Base-by-base conservation (phyloP, 2,888 invertebrate genomes). In the Catocala sponsa region DNA sequence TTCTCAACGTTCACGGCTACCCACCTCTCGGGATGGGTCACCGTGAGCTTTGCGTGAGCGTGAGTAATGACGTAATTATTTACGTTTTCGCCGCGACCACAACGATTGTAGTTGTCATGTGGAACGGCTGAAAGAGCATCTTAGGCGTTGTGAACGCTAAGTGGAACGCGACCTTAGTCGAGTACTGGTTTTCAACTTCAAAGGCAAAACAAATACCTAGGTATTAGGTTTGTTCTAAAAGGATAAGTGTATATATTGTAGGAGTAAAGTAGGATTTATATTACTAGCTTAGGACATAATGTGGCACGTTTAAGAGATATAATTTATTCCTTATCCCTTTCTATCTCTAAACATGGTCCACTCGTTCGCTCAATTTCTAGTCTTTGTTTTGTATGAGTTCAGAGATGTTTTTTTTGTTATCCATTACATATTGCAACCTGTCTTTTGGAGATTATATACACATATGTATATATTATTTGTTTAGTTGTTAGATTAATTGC, bases 281-380 rank as follows among this genome's bases (percentile, higher is more conserved):
- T 70, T 52, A 65, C 25, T 68, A 77, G 64, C 51, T 54, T 72
- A 75, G 49, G 59, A 53, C n/a, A 59, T 64, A 55, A 61, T 61
- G 74, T 72, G 75, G 66, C 69, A 68, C 74, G 74, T 78, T 78
- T 77, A 71, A 68, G 77, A 77, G 75, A 75, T 78, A 64, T 72
- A 66, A 68, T 52, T 42, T 67, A 56, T 70, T 65, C 66, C 69
- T 64, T 76, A 63, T 75, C 58, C 59, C 42, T 63, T 72, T 71
- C 65, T 79, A 64, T 76, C 78, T 81, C 72, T 80, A 71, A 76
- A 78, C 76, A 75, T 74, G 65, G 76, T 72, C 76, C 75, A 81
- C 70, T 78, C 68, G 63, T 78, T 76, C 82, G 89, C 89, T 90
- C 90, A 89, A 85, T 83, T 80, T 90, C 90, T 91, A 90, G 91